phyloP scores from a whole-genome alignment of 2,797 vertebrate species.

The Amniataba percoides region DNA sequence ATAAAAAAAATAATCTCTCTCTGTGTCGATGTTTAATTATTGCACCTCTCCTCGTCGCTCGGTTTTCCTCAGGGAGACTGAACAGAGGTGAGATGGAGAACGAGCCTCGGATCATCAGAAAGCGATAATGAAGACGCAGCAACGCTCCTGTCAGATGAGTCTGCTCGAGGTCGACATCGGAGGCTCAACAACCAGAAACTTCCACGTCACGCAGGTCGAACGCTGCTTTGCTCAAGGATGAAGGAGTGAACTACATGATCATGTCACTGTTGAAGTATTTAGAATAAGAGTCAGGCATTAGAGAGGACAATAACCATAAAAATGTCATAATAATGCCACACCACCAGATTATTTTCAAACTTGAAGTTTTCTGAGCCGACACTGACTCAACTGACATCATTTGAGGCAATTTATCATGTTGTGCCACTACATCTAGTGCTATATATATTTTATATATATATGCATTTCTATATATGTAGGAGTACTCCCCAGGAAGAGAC shows the following conservation, averaged over 20 bases:
- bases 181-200: constrained; percentile 13
- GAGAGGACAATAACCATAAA: neutral
- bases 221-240: neutral
- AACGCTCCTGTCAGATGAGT: constrained; percentile 36
- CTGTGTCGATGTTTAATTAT: constrained; percentile 47
- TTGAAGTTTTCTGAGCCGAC: no score
- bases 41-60: constrained; percentile 32
- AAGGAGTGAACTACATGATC: neutral
- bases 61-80: constrained; percentile 46
- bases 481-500: neutral
- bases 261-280: neutral
- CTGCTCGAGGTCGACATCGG: constrained; percentile 10
- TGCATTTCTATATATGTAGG: no score
- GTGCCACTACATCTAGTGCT: no score
- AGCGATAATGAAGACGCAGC: constrained; percentile 58
- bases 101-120: constrained; percentile 23
- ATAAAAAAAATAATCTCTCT: neutral
- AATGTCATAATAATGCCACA: no score
- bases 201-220: neutral
- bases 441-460: no score
- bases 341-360: neutral
- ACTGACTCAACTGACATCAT: no score
- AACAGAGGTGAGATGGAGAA: constrained; percentile 32
- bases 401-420: neutral
- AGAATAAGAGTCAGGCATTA: neutral